These are phyloP conservation scores for Dryobota labecula DNA, from an alignment of 2,888 invertebrate species.

Conservation along the genomic window DNA sequence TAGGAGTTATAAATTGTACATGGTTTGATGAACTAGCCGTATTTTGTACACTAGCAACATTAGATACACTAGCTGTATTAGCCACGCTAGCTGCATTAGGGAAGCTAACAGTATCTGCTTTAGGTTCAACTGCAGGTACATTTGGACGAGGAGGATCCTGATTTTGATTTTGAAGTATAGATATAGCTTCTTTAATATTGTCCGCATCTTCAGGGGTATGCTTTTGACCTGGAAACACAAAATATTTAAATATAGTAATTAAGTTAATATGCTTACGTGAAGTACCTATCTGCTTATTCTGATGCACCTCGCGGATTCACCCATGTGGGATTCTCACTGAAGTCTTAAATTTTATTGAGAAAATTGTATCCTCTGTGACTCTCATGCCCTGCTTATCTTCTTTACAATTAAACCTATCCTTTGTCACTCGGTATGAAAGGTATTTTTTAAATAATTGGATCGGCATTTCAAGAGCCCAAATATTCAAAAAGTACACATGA, in stretches of 20 bases:
- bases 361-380: background rate
- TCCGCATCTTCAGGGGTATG: conserved; percentile 83
- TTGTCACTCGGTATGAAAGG: background rate
- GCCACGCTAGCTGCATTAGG: conserved; percentile 44
- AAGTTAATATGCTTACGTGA: background rate
- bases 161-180: conserved; percentile 85
- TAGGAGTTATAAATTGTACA: conserved; percentile 81
- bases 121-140: conserved; percentile 50
- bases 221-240: conserved; percentile 74
- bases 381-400: background rate
- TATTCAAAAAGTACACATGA: background rate
- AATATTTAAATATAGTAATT: background rate
- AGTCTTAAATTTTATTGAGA: background rate
- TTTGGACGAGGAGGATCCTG: conserved; percentile 74
- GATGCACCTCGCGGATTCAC: background rate
- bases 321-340: background rate
- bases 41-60: conserved; percentile 32
- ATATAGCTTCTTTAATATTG: conserved; percentile 86
- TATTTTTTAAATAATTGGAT: background rate
- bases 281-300: background rate
- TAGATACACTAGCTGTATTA: conserved; percentile 59
- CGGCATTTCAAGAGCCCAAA: background rate
- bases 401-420: background rate
- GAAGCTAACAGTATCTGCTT: conserved; percentile 30
- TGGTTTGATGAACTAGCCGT: conserved; percentile 62